A percentile compares a stretch with the other conserved stretches of the same genome.
Conservation (phyloP, 2,888 invertebrate genomes). For the Drosophila melanocephala region DNA sequence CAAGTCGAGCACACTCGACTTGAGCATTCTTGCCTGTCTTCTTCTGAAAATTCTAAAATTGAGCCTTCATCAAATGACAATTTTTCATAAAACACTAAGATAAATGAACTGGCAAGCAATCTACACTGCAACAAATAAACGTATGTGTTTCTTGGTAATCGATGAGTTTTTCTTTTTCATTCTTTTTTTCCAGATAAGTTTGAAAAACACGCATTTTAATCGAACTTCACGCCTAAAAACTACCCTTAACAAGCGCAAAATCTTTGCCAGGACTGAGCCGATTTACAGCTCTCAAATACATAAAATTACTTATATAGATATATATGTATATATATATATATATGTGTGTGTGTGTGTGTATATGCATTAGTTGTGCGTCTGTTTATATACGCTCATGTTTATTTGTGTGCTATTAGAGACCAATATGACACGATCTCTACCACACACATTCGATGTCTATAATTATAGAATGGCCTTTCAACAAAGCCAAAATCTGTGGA, state of each 20-base stretch:
- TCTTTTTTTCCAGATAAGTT: neutral
- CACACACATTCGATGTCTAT: slow-evolving; percentile 45
- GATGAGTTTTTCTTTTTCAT: neutral
- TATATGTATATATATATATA: neutral
- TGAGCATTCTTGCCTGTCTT: neutral
- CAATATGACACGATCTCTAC: slow-evolving; percentile 56
- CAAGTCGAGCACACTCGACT: neutral
- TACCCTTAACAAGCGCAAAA: neutral
- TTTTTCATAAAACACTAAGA: neutral
- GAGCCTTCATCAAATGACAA: neutral
- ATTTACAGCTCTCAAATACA: neutral
- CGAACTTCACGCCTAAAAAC: neutral
- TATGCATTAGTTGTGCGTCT: neutral
- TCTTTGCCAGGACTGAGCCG: neutral
- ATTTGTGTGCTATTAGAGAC: slow-evolving; percentile 59
- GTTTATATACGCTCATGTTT: slow-evolving; percentile 50
- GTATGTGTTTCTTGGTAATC: neutral
- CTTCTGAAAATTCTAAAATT: neutral
- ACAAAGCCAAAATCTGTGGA: slow-evolving; percentile 54
- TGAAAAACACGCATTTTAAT: neutral
- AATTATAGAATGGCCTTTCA: slow-evolving; percentile 66
- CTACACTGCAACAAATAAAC: neutral
- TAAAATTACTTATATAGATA: neutral
- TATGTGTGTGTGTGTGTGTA: neutral
- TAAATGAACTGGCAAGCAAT: neutral